phyloP scores from a whole-genome alignment of 92 coral and sea anemone species.

The Virgularia gustaviana region DNA sequence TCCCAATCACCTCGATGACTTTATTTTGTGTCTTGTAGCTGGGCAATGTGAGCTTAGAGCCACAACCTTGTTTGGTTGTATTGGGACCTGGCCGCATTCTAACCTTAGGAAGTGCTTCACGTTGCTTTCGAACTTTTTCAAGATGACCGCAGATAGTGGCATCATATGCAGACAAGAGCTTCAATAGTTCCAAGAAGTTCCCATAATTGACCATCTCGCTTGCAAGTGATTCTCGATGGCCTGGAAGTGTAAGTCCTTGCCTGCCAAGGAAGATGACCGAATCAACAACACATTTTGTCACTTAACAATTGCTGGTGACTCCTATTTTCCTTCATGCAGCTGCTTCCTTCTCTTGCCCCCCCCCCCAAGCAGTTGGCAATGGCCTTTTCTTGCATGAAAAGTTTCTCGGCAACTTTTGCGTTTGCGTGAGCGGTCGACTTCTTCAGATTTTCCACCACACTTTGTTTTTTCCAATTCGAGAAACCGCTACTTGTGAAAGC shows the following conservation, averaged over 20 bases:
- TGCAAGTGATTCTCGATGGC: slow-evolving; percentile 24
- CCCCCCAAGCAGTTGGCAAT: no score
- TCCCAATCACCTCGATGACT: slow-evolving; percentile 14
- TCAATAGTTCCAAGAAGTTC: neutral
- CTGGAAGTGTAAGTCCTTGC: slow-evolving; percentile 6
- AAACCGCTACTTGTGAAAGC: no score
- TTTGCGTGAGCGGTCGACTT: neutral
- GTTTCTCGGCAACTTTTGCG: no score
- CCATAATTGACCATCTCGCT: neutral
- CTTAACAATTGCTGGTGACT: no score
- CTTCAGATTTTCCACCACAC: neutral
- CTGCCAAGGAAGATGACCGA: neutral
- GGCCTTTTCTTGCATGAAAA: no score
- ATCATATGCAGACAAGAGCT: neutral
- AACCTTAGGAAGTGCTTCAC: neutral
- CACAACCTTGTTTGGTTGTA: no score
- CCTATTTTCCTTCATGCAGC: neutral
- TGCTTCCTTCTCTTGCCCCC: neutral
- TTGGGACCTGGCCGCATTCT: no score
- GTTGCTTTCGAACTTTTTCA: slow-evolving; percentile 9
- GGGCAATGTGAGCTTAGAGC: slow-evolving; percentile 8
- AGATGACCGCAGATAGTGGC: slow-evolving; percentile 3
- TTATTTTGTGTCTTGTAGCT: slow-evolving; percentile 7
- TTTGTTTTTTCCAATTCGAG: no score
- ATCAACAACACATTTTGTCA: slow-evolving; percentile 18